Evolutionary conservation across 2,113 vertebrate species (phyloP).

Genomic region (Gorilla gorilla): DNA sequence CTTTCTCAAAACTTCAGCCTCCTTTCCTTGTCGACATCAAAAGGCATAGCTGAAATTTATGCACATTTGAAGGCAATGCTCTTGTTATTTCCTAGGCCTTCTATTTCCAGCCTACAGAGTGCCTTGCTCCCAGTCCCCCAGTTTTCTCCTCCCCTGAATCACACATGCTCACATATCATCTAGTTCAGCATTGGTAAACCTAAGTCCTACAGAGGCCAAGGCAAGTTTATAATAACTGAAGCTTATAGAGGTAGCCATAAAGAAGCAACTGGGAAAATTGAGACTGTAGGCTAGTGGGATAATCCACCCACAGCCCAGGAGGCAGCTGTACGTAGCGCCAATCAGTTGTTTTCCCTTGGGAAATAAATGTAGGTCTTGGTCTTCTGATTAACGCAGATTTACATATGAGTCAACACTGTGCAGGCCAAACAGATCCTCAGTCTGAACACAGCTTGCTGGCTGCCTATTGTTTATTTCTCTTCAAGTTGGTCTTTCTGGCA

Average conservation of each 20-base stretch:
- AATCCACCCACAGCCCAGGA: too few species aligned
- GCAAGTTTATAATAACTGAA: not conserved
- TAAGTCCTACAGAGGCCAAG: not conserved
- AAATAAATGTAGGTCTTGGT: not conserved
- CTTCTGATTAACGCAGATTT: constrained; percentile 1
- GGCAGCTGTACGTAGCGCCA: not conserved
- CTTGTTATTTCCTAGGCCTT: not conserved
- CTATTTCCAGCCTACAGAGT: not conserved
- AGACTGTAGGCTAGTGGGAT: not conserved
- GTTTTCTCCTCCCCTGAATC: not conserved
- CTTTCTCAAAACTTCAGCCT: not conserved
- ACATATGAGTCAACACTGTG: not conserved
- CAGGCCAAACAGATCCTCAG: not conserved
- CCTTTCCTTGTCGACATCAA: not conserved
- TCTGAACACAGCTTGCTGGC: not conserved
- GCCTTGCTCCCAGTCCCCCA: not conserved
- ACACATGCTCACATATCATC: not conserved
- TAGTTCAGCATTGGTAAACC: not conserved
- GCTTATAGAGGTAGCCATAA: not conserved
- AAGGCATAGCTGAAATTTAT: too few species aligned
- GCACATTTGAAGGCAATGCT: not conserved
- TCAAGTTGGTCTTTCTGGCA: not conserved
- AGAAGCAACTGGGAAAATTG: not conserved
- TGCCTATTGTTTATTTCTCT: not conserved
- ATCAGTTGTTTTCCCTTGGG: not conserved